A percentile compares a stretch with the other conserved stretches of the same genome.
Conservation (phyloP, 2,888 invertebrate species). For the Rhogogaster chlorosoma region DNA sequence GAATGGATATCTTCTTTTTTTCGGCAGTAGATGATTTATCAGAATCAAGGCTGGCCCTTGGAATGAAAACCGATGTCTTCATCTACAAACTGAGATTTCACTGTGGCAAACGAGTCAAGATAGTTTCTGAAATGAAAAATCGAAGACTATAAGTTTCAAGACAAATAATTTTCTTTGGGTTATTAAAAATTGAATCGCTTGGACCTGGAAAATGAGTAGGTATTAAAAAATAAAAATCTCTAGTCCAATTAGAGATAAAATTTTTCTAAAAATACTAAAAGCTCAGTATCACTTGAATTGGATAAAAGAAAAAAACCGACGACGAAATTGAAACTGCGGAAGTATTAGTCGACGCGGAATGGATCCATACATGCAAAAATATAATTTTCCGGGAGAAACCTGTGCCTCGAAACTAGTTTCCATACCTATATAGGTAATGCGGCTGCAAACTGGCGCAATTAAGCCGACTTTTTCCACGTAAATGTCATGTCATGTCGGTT, state of each 20-base stretch:
- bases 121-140: neutral
- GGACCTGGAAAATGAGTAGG: neutral
- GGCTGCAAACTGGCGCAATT: conserved; percentile 5
- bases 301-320: neutral
- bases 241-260: too few relatives aligned
- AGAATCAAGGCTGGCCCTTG: too few relatives aligned
- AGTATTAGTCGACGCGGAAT: neutral
- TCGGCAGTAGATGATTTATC: neutral
- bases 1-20: too few relatives aligned
- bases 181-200: neutral
- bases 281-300: neutral
- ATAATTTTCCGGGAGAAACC: neutral
- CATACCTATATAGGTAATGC: neutral
- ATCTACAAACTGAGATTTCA: too few relatives aligned
- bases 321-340: neutral
- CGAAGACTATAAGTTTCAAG: neutral
- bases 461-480: neutral
- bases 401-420: neutral
- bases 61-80: too few relatives aligned
- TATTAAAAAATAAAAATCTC: too few relatives aligned
- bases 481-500: conserved; percentile 9
- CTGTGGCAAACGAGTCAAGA: too few relatives aligned
- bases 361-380: neutral
- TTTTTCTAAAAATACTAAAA: too few relatives aligned
- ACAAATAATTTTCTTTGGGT: neutral